These are phyloP conservation scores for Eutolmus rufibarbis DNA, from an alignment of 2,888 invertebrate genomes.

Conservation along the genomic window DNA sequence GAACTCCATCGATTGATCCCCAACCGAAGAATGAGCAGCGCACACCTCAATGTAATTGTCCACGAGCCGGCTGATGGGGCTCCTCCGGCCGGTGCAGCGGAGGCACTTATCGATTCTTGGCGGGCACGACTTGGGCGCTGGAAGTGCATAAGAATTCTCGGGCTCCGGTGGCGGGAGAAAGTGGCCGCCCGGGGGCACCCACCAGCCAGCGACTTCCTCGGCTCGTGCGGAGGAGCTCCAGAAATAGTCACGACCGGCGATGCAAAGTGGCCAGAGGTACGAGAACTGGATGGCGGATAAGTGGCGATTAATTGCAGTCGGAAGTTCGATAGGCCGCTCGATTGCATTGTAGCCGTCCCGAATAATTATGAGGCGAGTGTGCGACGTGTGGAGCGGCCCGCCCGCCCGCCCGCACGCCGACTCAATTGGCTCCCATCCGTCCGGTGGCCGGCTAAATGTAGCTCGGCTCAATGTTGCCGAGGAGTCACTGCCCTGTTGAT, in stretches of 20 bases:
- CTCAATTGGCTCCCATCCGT: neutral
- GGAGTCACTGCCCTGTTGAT: neutral
- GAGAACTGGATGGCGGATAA: constrained; percentile 22
- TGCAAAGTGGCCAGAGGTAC: constrained; percentile 1
- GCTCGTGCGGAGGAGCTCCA: neutral
- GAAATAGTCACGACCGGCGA: neutral
- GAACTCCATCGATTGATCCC: neutral
- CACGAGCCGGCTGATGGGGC: neutral
- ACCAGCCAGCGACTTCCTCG: neutral
- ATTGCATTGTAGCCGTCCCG: constrained; percentile 15
- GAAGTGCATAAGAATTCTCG: neutral
- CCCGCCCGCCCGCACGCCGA: neutral
- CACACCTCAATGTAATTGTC: neutral
- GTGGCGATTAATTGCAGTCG: constrained; percentile 21
- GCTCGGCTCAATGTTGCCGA: neutral
- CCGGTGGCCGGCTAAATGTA: neutral
- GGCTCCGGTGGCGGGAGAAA: neutral
- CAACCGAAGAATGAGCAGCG: neutral
- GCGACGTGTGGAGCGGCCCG: neutral
- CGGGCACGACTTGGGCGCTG: neutral
- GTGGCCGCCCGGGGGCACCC: neutral
- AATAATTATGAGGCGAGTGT: neutral
- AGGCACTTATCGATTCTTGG: neutral
- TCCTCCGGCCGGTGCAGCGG: neutral
- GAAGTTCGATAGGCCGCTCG: neutral